phyloP scores from a whole-genome alignment of 2,113 vertebrate species.

The Bos javanicus region DNA sequence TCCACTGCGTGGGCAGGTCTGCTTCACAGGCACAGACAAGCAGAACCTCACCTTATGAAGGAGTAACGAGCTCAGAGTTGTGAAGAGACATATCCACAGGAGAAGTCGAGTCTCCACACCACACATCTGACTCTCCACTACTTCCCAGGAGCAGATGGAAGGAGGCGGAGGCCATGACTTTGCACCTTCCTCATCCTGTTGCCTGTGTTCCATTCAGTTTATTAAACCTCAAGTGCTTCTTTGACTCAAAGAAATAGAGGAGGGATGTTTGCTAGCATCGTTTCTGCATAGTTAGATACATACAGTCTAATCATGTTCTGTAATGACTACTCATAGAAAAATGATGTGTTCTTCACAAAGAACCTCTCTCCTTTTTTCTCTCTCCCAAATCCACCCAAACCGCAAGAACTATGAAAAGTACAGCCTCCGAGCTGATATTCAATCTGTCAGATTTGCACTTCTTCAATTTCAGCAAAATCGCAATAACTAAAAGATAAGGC shows the following conservation, averaged over 20 bases:
- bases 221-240: conserved; percentile 52
- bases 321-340: background rate
- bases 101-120: background rate
- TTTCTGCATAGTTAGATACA: conserved; percentile 44
- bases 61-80: background rate
- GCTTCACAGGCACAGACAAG: fast-evolving
- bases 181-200: conserved; percentile 21
- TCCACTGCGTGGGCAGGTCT: fast-evolving
- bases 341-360: background rate
- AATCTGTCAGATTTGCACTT: background rate
- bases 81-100: background rate
- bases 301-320: background rate
- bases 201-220: conserved; percentile 37
- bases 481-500: conserved; percentile 67
- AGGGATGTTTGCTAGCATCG: conserved; percentile 21
- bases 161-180: fast-evolving
- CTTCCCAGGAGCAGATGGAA: background rate
- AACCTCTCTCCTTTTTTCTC: background rate
- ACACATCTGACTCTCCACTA: fast-evolving
- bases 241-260: conserved; percentile 2
- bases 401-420: conserved; percentile 31
- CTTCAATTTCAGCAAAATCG: conserved; percentile 41
- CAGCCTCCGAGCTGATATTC: conserved; percentile 43
- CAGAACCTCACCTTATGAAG: background rate
- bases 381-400: conserved; percentile 37